Percentiles rank a stretch among this genome's conserved stretches.
Evolutionary conservation across 2,888 invertebrate genomes (phyloP).

Genomic region (Bimastos eiseni): DNA sequence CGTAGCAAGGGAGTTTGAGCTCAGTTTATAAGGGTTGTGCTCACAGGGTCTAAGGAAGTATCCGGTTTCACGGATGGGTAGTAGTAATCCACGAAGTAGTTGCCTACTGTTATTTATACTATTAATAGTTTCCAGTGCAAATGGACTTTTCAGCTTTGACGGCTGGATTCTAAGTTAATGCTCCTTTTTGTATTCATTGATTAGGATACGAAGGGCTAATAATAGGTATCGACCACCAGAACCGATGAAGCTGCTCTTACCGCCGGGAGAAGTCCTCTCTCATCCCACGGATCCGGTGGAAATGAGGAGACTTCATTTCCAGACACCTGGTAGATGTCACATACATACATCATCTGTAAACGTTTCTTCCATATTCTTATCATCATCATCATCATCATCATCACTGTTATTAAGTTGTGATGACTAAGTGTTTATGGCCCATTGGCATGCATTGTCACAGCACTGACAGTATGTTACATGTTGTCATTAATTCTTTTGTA

Average conservation of each 20-base stretch:
- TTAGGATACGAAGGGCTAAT: slow-evolving; percentile 27
- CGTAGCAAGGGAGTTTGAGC: no score
- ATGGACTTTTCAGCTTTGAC: no score
- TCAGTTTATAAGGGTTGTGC: no score
- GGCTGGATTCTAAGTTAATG: neutral
- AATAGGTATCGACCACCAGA: slow-evolving; percentile 61
- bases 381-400: neutral
- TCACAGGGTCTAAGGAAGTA: no score
- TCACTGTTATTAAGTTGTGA: neutral
- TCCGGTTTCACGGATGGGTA: no score
- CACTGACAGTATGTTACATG: neutral
- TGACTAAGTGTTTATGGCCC: neutral
- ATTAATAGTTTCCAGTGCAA: no score
- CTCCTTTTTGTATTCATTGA: neutral
- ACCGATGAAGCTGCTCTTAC: slow-evolving; percentile 50
- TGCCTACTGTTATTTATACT: no score
- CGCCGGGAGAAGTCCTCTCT: slow-evolving; percentile 58
- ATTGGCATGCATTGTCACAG: neutral
- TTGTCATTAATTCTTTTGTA: neutral
- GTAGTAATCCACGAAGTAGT: no score
- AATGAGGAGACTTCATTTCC: slow-evolving; percentile 91
- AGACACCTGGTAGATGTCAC: slow-evolving; percentile 75
- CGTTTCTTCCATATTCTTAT: neutral
- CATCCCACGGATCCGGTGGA: slow-evolving; percentile 92
- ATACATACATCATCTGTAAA: neutral